Conservation (phyloP, 2,797 vertebrate genomes). For the Cygnus olor region DNA sequence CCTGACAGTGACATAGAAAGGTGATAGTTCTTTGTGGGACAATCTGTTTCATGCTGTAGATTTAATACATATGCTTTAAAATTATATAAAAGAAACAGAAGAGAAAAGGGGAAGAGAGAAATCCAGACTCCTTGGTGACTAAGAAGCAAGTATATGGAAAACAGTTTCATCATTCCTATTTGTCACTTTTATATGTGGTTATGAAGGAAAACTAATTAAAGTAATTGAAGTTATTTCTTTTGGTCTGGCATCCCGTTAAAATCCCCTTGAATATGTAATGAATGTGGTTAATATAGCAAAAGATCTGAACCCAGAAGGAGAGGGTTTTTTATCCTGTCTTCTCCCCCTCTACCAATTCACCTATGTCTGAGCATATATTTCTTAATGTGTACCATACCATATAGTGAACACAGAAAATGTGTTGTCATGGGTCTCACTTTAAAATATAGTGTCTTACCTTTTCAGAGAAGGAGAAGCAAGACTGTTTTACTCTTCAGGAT, state of each 20-base stretch:
- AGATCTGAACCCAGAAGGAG: not conserved
- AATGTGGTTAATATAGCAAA: constrained; percentile 43
- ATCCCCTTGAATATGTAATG: constrained; percentile 43
- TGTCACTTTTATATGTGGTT: constrained; percentile 59
- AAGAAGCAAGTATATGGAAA: constrained; percentile 65
- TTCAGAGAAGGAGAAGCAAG: not conserved
- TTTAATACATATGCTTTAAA: not conserved
- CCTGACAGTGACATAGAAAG: not conserved
- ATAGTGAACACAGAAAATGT: not conserved
- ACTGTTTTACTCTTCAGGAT: not conserved
- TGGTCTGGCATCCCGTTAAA: constrained; percentile 48
- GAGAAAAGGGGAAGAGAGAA: not conserved
- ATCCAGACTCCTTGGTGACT: not conserved
- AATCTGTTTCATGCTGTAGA: not conserved
- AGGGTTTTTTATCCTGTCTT: not conserved
- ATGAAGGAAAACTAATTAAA: constrained; percentile 71
- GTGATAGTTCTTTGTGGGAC: not conserved
- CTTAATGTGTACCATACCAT: not conserved
- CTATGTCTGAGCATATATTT: not conserved
- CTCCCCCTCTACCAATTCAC: not conserved
- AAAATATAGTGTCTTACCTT: not conserved
- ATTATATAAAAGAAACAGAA: not conserved
- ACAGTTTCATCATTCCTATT: constrained; percentile 34
- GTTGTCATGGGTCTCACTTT: not conserved
- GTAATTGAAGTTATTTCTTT: constrained; percentile 68